Evolutionary conservation across 1,140 invertebrate species (phyloP).

Genomic region (Drosophila rufa): DNA sequence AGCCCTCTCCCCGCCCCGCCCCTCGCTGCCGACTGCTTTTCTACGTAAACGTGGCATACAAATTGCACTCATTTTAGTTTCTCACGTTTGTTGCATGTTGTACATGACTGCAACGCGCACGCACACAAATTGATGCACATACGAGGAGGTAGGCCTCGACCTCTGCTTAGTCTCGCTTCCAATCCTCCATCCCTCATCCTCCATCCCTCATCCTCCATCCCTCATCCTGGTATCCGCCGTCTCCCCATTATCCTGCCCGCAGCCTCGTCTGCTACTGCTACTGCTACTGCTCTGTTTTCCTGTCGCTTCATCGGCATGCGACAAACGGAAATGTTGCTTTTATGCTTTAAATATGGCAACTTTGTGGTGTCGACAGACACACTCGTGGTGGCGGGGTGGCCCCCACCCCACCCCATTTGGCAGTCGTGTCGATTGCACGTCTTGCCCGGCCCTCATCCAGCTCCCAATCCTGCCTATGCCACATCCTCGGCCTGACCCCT

Average conservation of each 20-base stretch:
- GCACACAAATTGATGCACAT: constrained; percentile 55
- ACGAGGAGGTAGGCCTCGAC: constrained; percentile 64
- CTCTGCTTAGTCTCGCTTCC: constrained; percentile 54
- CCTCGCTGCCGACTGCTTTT: constrained; percentile 11
- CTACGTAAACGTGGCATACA: constrained; percentile 77
- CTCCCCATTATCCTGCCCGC: constrained; percentile 7
- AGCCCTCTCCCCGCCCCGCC: not conserved
- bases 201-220: not conserved
- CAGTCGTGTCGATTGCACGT: constrained; percentile 74
- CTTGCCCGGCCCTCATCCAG: constrained; percentile 38
- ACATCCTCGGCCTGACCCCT: constrained; percentile 13
- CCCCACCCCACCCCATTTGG: constrained; percentile 6
- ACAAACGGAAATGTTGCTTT: constrained; percentile 84
- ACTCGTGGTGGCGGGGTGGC: not conserved
- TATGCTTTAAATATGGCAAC: constrained; percentile 84
- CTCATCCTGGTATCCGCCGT: not conserved
- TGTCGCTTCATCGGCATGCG: constrained; percentile 68
- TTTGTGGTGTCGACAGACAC: constrained; percentile 72
- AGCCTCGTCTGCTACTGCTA: constrained; percentile 2
- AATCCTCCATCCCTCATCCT: not conserved
- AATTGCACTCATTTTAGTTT: constrained; percentile 83
- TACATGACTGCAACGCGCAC: constrained; percentile 80
- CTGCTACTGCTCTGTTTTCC: constrained; percentile 40
- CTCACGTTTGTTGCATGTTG: constrained; percentile 82
- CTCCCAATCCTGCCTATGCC: constrained; percentile 18